Conservation (phyloP, 2,888 invertebrate species). For the Micropterix aruncella region DNA sequence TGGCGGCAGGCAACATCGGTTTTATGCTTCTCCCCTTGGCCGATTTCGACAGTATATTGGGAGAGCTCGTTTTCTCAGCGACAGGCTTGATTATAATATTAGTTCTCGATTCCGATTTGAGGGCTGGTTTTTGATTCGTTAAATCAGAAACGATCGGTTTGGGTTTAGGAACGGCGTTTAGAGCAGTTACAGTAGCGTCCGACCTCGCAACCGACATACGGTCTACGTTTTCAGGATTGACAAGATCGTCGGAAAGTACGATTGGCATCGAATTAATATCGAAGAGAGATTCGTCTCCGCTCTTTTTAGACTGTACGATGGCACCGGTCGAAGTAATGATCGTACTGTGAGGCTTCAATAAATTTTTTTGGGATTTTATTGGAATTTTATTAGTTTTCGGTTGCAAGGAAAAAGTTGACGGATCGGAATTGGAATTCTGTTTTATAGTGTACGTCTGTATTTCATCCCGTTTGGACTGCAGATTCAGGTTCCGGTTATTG, state of each 20-base stretch:
- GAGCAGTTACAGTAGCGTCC: slow-evolving; percentile 27
- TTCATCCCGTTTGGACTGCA: slow-evolving; percentile 21
- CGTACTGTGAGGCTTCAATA: slow-evolving; percentile 14
- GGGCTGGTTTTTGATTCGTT: slow-evolving; percentile 19
- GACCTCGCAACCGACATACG: slow-evolving; percentile 50
- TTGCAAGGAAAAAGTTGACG: slow-evolving; percentile 23
- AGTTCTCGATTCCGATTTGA: slow-evolving; percentile 29
- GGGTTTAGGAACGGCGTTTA: slow-evolving; percentile 17
- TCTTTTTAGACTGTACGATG: slow-evolving; percentile 17
- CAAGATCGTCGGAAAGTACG: slow-evolving; percentile 53
- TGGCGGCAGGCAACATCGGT: slow-evolving; percentile 33
- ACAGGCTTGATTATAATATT: slow-evolving; percentile 24
- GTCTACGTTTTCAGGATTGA: slow-evolving; percentile 52
- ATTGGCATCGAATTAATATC: slow-evolving; percentile 70
- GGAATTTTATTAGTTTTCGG: slow-evolving; percentile 19
- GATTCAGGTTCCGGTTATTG: background rate
- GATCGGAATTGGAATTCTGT: slow-evolving; percentile 24
- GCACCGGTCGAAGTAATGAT: slow-evolving; percentile 25
- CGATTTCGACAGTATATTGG: slow-evolving; percentile 36
- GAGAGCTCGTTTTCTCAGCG: slow-evolving; percentile 27
- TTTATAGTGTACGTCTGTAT: slow-evolving; percentile 34
- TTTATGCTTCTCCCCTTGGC: slow-evolving; percentile 28
- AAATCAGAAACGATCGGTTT: slow-evolving; percentile 20
- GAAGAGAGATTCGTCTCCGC: slow-evolving; percentile 35
- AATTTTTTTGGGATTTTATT: slow-evolving; percentile 14